Evolutionary conservation across 2,888 invertebrate genomes (phyloP).

Genomic region (Phrixothrix hirtus): DNA sequence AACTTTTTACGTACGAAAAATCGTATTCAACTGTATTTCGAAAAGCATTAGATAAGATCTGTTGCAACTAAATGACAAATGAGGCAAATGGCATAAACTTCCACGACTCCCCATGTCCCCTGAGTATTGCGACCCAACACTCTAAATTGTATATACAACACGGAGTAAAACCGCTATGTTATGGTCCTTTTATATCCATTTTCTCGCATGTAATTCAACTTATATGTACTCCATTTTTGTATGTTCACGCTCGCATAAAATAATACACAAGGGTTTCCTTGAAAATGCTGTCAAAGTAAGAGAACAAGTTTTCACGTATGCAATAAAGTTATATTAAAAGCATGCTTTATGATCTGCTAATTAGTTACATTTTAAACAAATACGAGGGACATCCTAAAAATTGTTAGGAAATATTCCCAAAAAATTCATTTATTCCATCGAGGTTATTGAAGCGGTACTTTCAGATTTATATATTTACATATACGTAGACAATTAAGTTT

Average conservation of each 20-base stretch:
- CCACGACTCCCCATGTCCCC: conserved; percentile 1
- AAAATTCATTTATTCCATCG: too few relatives aligned
- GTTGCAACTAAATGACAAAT: conserved; percentile 34
- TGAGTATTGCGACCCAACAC: background rate
- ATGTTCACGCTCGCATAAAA: conserved; percentile 6
- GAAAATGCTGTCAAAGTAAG: conserved; percentile 2
- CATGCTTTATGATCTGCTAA: too few relatives aligned
- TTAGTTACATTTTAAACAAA: too few relatives aligned
- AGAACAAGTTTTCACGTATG: background rate
- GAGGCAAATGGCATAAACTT: conserved; percentile 12
- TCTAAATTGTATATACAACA: background rate
- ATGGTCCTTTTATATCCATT: conserved; percentile 8
- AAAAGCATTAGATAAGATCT: conserved; percentile 31
- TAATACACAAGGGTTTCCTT: conserved; percentile 5
- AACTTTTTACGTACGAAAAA: conserved; percentile 32
- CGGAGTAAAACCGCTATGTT: background rate
- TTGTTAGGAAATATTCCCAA: background rate
- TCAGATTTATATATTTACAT: background rate
- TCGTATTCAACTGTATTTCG: conserved; percentile 31
- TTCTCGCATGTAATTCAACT: conserved; percentile 8
- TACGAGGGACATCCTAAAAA: too few relatives aligned
- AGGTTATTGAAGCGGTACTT: too few relatives aligned
- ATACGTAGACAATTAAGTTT: background rate
- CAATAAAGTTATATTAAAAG: too few relatives aligned
- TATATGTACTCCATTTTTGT: conserved; percentile 6